Evolutionary conservation across 2,888 invertebrate species (phyloP).

Genomic region (Schizotus pectinicornis): DNA sequence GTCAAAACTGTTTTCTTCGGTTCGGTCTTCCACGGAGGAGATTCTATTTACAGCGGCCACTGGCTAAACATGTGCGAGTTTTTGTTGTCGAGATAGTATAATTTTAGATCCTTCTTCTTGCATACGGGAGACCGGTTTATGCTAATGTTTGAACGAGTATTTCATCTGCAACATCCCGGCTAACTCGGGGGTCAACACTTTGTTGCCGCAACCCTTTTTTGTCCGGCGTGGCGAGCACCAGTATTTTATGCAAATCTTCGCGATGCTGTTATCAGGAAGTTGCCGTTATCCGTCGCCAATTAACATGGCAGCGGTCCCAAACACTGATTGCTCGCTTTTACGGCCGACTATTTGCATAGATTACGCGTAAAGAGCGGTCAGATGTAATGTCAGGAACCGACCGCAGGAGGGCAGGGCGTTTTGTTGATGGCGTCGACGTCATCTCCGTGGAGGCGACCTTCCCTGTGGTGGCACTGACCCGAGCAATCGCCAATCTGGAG

Average conservation of each 20-base stretch:
- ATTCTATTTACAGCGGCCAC: conserved; percentile 51
- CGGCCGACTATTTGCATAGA: too few species aligned
- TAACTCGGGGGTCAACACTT: conserved; percentile 10
- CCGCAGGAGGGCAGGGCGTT: too few species aligned
- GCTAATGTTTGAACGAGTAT: conserved; percentile 53
- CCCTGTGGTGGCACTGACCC: too few species aligned
- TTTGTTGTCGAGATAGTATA: conserved; percentile 53
- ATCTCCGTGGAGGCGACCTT: too few species aligned
- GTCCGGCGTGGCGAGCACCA: too few species aligned
- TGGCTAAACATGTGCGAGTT: conserved; percentile 53
- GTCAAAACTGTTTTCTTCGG: conserved; percentile 11
- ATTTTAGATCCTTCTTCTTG: conserved; percentile 52
- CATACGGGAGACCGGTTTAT: conserved; percentile 54
- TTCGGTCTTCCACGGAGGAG: conserved; percentile 15
- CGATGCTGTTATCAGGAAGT: too few species aligned
- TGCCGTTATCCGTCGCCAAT: not conserved
- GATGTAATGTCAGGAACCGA: too few species aligned
- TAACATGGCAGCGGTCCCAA: too few species aligned
- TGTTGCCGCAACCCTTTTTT: not conserved
- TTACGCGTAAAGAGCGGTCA: too few species aligned
- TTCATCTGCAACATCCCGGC: conserved; percentile 49
- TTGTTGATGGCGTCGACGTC: too few species aligned
- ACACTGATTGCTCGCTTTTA: not conserved
- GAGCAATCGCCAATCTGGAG: too few species aligned
- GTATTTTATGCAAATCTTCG: conserved; percentile 6